phyloP scores from a whole-genome alignment of 2,888 invertebrate genomes.

The Drosophila testacea region DNA sequence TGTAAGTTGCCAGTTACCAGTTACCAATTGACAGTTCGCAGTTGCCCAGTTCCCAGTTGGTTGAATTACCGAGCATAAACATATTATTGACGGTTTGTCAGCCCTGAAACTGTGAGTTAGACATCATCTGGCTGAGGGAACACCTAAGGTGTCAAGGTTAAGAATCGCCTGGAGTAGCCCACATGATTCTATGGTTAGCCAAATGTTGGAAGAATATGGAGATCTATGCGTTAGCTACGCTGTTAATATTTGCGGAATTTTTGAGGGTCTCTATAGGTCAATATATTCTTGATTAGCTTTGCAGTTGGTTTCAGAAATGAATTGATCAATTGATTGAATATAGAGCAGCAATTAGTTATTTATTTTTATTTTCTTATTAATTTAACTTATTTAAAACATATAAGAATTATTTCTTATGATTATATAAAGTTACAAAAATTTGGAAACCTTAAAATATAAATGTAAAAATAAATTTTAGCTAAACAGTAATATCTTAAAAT shows the following conservation, averaged over 20 bases:
- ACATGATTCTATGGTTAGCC: constrained; percentile 56
- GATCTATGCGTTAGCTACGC: constrained; percentile 50
- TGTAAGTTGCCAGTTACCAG: constrained; percentile 64
- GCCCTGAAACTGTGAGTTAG: constrained; percentile 30
- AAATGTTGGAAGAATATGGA: constrained; percentile 31
- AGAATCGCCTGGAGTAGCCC: constrained; percentile 24
- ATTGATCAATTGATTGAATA: neutral
- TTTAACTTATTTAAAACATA: neutral
- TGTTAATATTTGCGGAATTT: neutral
- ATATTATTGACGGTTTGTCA: constrained; percentile 71
- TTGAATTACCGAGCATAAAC: constrained; percentile 67
- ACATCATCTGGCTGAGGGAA: constrained; percentile 61
- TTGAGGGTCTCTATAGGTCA: neutral
- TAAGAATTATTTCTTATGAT: too few relatives aligned
- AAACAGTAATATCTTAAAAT: too few relatives aligned
- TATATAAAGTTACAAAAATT: too few relatives aligned
- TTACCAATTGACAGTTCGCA: constrained; percentile 3
- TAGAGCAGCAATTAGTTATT: too few relatives aligned
- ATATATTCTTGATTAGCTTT: too few relatives aligned
- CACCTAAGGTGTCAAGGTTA: constrained; percentile 65
- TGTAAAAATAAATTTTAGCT: too few relatives aligned
- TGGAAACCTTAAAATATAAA: too few relatives aligned
- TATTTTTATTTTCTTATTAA: neutral
- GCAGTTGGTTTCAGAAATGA: neutral
- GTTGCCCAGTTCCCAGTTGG: constrained; percentile 23